Evolutionary conservation across 1,140 invertebrate genomes (phyloP).

Genomic region (Dufourea novaeangliae): DNA sequence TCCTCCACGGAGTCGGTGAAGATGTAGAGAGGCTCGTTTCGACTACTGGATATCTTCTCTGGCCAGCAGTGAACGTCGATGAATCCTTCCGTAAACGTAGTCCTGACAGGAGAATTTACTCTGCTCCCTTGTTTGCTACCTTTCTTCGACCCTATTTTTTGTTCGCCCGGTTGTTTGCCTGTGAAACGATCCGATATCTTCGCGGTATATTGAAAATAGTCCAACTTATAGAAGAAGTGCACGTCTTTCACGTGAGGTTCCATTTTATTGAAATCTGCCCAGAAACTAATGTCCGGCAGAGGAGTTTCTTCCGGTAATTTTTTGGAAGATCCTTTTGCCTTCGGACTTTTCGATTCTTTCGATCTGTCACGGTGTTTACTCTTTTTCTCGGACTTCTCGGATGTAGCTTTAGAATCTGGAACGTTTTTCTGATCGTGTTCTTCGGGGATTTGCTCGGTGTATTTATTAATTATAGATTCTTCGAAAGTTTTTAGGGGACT

Average conservation of each 20-base stretch:
- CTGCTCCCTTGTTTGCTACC: constrained; percentile 27
- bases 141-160: constrained; percentile 42
- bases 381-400: background rate
- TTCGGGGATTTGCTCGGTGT: background rate
- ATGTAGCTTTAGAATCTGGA: background rate
- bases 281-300: constrained; percentile 60
- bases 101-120: background rate
- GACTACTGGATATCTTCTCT: constrained; percentile 38
- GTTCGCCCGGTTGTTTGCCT: background rate
- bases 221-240: constrained; percentile 72
- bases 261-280: constrained; percentile 74
- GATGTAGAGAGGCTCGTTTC: constrained; percentile 75
- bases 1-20: constrained; percentile 71
- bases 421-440: background rate
- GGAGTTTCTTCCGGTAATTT: background rate
- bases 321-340: background rate
- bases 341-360: background rate
- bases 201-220: constrained; percentile 61
- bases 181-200: constrained; percentile 61
- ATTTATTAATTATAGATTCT: background rate
- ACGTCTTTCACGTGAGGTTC: constrained; percentile 59
- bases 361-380: background rate
- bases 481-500: constrained; percentile 53
- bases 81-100: background rate
- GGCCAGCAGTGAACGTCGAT: constrained; percentile 49